Conservation (phyloP, 2,797 vertebrate species). For the Kryptopterus vitreolus region DNA sequence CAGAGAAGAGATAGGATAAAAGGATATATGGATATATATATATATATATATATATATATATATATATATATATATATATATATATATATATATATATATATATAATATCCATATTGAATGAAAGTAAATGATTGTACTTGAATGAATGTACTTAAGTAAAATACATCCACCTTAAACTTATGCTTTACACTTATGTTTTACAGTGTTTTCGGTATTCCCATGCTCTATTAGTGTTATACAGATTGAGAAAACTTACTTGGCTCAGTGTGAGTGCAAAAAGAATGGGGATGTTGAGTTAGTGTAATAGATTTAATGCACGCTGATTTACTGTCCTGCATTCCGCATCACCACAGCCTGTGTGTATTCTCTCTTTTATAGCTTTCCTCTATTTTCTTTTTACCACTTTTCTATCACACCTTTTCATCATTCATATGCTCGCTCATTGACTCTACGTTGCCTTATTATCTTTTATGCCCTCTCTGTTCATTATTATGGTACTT, state of each 20-base stretch:
- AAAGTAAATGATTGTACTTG: too few species aligned
- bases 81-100: too few species aligned
- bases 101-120: too few species aligned
- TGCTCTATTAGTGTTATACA: not conserved
- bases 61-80: too few species aligned
- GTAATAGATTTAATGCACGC: conserved; percentile 6
- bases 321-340: conserved; percentile 47
- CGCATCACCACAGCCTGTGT: conserved; percentile 20
- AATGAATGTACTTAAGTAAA: not conserved
- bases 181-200: not conserved
- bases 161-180: too few species aligned
- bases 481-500: not conserved
- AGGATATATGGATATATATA: too few species aligned
- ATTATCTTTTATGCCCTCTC: conserved; percentile 31
- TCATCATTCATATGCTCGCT: not conserved
- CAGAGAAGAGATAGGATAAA: too few species aligned
- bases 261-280: not conserved
- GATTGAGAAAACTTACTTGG: conserved; percentile 1
- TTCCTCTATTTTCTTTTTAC: conserved; percentile 19
- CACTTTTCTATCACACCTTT: not conserved
- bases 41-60: too few species aligned
- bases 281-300: not conserved
- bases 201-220: not conserved
- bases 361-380: conserved; percentile 38
- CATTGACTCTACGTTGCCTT: conserved; percentile 15